Percentiles rank a stretch among this genome's conserved stretches.
Conservation (phyloP, 2,113 vertebrate species). For the Passer montanus region DNA sequence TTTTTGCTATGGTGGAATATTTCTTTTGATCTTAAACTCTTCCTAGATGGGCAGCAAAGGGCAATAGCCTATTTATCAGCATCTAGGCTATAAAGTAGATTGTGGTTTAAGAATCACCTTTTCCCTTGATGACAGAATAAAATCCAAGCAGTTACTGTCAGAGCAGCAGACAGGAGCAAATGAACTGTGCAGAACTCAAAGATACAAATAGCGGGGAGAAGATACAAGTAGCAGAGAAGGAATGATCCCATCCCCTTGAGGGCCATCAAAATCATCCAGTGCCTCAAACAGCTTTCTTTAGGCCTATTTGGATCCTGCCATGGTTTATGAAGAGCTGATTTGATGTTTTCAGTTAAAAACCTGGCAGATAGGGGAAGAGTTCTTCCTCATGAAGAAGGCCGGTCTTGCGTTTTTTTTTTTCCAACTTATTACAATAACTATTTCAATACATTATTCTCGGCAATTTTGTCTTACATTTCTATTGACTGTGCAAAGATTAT, state of each 20-base stretch:
- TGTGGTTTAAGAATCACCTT: background rate
- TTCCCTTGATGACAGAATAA: background rate
- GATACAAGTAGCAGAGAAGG: background rate
- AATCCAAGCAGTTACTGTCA: background rate
- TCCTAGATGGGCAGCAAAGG: background rate
- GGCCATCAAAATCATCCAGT: background rate
- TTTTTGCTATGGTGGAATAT: background rate
- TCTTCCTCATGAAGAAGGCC: background rate
- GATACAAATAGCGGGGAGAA: too few species aligned
- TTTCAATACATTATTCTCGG: background rate
- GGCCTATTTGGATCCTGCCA: fast-evolving
- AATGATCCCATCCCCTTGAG: background rate
- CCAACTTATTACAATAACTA: background rate
- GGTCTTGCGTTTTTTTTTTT: background rate
- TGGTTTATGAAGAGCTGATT: background rate
- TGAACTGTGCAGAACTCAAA: background rate
- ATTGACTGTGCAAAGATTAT: background rate
- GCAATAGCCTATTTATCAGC: background rate
- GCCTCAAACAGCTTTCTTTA: background rate
- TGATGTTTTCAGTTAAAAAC: background rate
- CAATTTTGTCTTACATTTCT: background rate
- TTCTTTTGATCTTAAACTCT: background rate
- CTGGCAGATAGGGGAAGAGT: background rate
- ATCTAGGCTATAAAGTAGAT: background rate
- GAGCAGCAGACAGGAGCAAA: background rate